Conservation (phyloP, 2,797 vertebrate species). For the Platyrinchus mystaceus region DNA sequence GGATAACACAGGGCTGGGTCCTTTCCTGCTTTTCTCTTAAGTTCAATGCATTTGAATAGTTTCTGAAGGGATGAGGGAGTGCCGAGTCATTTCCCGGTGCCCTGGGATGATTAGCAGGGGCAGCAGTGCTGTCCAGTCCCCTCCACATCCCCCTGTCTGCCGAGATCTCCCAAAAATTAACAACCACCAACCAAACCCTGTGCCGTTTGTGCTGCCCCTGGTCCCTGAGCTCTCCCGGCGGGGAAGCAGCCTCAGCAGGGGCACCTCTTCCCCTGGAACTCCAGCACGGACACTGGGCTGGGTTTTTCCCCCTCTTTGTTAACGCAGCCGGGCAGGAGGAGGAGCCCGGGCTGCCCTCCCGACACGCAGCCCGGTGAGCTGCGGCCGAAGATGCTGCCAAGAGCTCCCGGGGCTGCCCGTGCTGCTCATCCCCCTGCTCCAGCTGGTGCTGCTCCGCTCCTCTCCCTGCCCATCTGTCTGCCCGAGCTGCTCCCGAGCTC, state of each 20-base stretch:
- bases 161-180: neutral
- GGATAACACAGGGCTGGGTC: neutral
- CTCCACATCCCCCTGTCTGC: neutral
- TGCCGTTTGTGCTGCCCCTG: neutral
- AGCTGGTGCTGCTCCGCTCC: neutral
- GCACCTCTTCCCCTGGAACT: neutral
- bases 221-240: neutral
- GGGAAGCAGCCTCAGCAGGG: neutral
- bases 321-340: neutral
- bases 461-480: constrained; percentile 33
- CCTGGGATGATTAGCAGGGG: fast-evolving
- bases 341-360: neutral
- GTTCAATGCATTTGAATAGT: neutral
- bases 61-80: neutral
- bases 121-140: neutral
- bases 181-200: fast-evolving
- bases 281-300: fast-evolving
- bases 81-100: neutral
- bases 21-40: neutral
- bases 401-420: neutral
- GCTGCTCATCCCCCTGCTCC: constrained; percentile 8
- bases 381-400: neutral
- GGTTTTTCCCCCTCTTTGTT: neutral
- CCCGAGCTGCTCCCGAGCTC: neutral
- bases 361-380: fast-evolving